Conservation (phyloP, 2,113 vertebrate species). For the Sinocyclocheilus grahami region DNA sequence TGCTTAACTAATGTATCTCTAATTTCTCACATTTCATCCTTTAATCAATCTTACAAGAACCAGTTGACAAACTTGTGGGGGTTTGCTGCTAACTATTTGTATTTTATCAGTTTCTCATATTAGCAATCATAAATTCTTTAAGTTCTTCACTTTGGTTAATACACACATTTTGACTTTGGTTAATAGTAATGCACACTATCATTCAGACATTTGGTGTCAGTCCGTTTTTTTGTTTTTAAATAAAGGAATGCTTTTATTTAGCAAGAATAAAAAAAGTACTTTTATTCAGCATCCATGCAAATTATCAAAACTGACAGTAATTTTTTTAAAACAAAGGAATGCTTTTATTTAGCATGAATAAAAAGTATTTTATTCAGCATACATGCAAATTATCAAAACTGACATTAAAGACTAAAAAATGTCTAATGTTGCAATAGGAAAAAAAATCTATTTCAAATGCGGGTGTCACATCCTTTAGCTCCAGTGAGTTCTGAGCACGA, state of each 20-base stretch:
- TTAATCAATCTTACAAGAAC: background rate
- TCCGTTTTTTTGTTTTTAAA: background rate
- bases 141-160: background rate
- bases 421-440: background rate
- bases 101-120: background rate
- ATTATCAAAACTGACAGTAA: background rate
- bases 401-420: background rate
- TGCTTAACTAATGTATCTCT: background rate
- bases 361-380: background rate
- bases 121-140: background rate
- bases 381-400: background rate
- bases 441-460: background rate
- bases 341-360: background rate
- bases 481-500: background rate
- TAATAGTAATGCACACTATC: background rate
- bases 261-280: background rate
- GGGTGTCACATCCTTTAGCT: conserved; percentile 40
- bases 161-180: background rate
- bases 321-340: background rate
- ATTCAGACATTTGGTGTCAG: background rate
- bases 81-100: background rate
- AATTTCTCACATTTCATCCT: background rate
- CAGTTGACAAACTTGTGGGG: background rate
- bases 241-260: background rate
- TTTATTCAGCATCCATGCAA: background rate